Evolutionary conservation across 2,888 invertebrate species (phyloP).

Genomic region (Xestia c-nigrum): DNA sequence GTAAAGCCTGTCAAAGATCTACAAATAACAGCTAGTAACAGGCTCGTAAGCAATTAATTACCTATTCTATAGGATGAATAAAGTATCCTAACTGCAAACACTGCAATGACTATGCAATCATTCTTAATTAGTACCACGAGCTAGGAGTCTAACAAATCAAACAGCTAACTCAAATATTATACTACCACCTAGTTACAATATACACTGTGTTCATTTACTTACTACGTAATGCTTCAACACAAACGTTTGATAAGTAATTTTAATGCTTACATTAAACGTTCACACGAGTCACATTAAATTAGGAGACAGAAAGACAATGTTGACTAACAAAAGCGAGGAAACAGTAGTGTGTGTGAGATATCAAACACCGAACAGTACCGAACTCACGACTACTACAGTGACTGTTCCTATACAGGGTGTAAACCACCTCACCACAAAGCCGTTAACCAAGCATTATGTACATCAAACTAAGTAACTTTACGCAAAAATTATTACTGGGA

Average conservation of each 20-base stretch:
- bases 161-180: conserved; percentile 55
- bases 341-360: too few species aligned
- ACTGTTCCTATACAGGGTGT: too few species aligned
- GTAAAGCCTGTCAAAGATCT: not conserved
- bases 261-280: conserved; percentile 50
- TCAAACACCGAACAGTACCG: too few species aligned
- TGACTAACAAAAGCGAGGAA: not conserved
- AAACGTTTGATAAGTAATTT: conserved; percentile 45
- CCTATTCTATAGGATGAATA: not conserved
- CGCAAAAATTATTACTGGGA: too few species aligned
- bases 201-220: conserved; percentile 39
- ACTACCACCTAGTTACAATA: conserved; percentile 41
- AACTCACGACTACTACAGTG: too few species aligned
- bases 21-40: not conserved
- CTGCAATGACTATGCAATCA: conserved; percentile 22
- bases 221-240: conserved; percentile 26
- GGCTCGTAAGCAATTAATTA: not conserved
- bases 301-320: conserved; percentile 31
- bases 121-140: conserved; percentile 42
- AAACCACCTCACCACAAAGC: too few species aligned
- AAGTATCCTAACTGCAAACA: not conserved
- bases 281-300: conserved; percentile 29
- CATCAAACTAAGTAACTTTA: too few species aligned
- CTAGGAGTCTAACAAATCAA: conserved; percentile 46
- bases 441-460: too few species aligned